Evolutionary conservation across 2,888 invertebrate genomes (phyloP).

Genomic region (Leptarthrus brevirostris): DNA sequence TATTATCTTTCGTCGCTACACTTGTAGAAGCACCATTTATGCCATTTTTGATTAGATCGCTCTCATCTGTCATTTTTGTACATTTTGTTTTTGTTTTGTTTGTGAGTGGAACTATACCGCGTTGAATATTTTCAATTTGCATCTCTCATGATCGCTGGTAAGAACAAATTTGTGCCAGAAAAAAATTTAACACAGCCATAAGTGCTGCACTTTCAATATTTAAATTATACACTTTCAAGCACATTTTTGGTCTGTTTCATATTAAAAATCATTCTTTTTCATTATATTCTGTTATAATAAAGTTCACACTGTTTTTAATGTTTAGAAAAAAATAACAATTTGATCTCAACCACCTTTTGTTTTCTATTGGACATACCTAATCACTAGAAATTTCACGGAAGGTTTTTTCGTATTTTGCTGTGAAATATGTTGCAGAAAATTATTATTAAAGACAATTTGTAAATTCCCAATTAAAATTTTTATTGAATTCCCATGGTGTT

Average conservation of each 20-base stretch:
- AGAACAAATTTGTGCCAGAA: background rate
- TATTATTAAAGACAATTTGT: background rate
- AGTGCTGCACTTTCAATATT: background rate
- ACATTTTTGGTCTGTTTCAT: too few relatives aligned
- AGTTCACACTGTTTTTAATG: too few relatives aligned
- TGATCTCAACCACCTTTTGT: slow-evolving; percentile 26
- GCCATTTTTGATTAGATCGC: slow-evolving; percentile 75
- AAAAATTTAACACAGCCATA: slow-evolving; percentile 5
- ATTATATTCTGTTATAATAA: too few relatives aligned
- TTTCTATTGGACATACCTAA: slow-evolving; percentile 19
- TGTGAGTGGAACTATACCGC: slow-evolving; percentile 50
- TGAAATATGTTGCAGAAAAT: background rate
- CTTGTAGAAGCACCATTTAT: slow-evolving; percentile 71
- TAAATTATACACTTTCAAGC: background rate
- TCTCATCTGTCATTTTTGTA: slow-evolving; percentile 75
- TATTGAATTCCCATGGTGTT: slow-evolving; percentile 20
- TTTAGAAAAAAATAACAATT: slow-evolving; percentile 5
- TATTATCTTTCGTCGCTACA: slow-evolving; percentile 55
- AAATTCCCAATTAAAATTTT: slow-evolving; percentile 4
- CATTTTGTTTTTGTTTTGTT: slow-evolving; percentile 76
- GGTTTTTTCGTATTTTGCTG: background rate
- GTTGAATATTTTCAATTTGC: slow-evolving; percentile 51
- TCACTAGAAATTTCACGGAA: background rate
- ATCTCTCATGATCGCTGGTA: slow-evolving; percentile 45
- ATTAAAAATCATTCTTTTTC: too few relatives aligned